A percentile compares a stretch with the other conserved stretches of the same genome.
phyloP scores from a whole-genome alignment of 2,113 vertebrate genomes.

The Pelecanoides urinatrix region DNA sequence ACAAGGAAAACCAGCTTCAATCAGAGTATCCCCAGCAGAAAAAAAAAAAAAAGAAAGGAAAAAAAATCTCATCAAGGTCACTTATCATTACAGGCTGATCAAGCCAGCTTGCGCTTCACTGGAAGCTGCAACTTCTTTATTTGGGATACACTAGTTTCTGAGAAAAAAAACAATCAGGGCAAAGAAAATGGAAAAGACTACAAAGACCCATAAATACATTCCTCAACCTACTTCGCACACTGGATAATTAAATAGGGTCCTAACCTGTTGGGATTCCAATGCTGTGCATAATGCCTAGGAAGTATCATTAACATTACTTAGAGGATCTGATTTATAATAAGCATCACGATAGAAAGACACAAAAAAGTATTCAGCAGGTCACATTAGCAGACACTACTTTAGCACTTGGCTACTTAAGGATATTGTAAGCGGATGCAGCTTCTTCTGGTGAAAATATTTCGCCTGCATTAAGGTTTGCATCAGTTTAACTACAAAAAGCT shows the following conservation, averaged over 20 bases:
- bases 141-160: not conserved
- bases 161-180: not conserved
- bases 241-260: constrained; percentile 2
- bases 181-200: not conserved
- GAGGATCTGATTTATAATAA: not conserved
- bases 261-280: not conserved
- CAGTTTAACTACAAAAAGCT: not conserved
- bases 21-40: not conserved
- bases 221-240: not conserved
- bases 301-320: not conserved
- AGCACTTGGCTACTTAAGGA: not conserved
- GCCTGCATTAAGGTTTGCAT: not conserved
- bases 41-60: too few species aligned
- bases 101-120: not conserved
- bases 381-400: not conserved
- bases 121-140: not conserved
- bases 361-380: not conserved
- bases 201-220: not conserved
- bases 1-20: not conserved
- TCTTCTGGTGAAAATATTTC: not conserved
- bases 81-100: not conserved
- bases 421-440: not conserved
- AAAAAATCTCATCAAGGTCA: not conserved
- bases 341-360: not conserved
- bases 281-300: not conserved